Evolutionary conservation across 2,888 invertebrate species (phyloP), one percentile per base, ranked within the genome.

Genomic region (Bhutanitis thaidina): DNA sequence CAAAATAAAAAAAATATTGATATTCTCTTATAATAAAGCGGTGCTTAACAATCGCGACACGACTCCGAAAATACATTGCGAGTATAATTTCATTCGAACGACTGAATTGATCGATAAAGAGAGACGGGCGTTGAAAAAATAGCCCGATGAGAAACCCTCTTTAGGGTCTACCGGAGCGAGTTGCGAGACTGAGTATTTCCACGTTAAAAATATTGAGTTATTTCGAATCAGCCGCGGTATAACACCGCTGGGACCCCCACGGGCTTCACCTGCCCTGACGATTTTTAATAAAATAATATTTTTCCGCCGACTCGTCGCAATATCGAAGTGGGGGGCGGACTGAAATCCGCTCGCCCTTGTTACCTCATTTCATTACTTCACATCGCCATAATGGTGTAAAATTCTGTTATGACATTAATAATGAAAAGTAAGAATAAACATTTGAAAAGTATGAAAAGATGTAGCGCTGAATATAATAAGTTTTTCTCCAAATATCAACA

Each of bases 201-300:
- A 25, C 53, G 53, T 60, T 60, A 63, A 69, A 72, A 77, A 70
- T 72, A 73, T 74, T 74, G 75, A 67, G 74, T 71, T 77, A 80
- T 80, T 81, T 77, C 79, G 76, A 78, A 77, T 68, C 29, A n/a
- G 12, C n/a, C 65, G 41, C 57, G 49, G 67, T 65, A 69, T 74
- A 75, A 67, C 67, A 63, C 64, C 67, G 55, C 15, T 36, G 54
- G 52, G 49, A 55, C 61, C 47, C 32, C 27, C 34, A 12, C 37
- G 15, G 30, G 10, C 62, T 65, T 70, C 77, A 77, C 77, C 77
- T 77, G 72, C 55, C 67, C 61, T 63, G 72, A 74, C 73, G 69
- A 70, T 77, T 79, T 80, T 80, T 79, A 79, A 80, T 78, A 74
- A 59, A 77, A 78, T 75, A 73, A 76, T 71, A 74, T 74, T 74